phyloP scores from a whole-genome alignment of 2,113 vertebrate genomes.

The Onychorhynchus coronatus region DNA sequence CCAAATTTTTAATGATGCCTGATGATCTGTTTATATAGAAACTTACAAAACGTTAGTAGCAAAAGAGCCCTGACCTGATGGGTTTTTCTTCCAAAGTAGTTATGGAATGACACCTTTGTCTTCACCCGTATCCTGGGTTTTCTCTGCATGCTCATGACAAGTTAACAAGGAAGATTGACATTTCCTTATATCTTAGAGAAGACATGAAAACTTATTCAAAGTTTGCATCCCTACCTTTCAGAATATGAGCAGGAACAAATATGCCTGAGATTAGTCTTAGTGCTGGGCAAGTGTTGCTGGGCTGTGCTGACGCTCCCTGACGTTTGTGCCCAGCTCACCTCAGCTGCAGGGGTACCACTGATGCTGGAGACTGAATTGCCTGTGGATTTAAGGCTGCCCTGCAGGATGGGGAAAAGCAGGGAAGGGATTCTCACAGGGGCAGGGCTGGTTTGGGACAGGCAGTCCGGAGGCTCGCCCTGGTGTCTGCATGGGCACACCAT shows the following conservation, averaged over 20 bases:
- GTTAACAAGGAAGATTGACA: background rate
- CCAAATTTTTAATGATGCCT: background rate
- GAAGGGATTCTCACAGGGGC: background rate
- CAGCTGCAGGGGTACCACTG: too few species aligned
- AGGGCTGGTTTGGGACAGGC: background rate
- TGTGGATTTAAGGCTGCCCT: background rate
- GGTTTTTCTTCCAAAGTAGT: background rate
- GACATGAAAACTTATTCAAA: background rate
- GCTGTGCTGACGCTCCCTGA: background rate
- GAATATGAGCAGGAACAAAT: background rate
- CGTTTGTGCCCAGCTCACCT: fast-evolving
- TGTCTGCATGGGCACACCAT: fast-evolving
- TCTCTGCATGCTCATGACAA: background rate
- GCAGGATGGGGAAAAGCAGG: background rate
- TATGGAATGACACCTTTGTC: background rate
- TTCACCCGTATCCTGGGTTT: background rate
- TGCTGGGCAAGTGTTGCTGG: background rate
- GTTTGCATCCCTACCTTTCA: background rate
- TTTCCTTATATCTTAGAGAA: background rate
- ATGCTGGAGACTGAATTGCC: background rate
- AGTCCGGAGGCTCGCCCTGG: background rate
- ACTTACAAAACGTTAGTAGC: background rate
- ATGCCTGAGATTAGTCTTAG: background rate
- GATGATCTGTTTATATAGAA: background rate
- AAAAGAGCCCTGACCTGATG: background rate